Base-by-base conservation (phyloP, 2,113 vertebrate genomes). In the Chlorodrepanis virens region DNA sequence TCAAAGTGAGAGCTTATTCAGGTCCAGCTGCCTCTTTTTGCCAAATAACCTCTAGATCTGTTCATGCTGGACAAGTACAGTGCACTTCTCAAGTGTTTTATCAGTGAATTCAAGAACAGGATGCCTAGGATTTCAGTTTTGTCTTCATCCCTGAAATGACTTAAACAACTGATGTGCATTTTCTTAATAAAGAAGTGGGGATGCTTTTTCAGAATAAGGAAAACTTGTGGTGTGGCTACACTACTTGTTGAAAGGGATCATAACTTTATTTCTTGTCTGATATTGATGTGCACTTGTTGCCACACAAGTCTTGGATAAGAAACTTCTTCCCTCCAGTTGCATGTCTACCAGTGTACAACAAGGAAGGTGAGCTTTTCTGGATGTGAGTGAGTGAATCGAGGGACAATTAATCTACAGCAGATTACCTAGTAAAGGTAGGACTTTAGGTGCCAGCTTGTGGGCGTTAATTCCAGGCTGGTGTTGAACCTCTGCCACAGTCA, bases 221-320 rank as follows among this genome's bases (percentile, higher is more conserved):
- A 67, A 75, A 17, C 6, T 82, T 65, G 29, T 21, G 33, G 3
- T 5, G 8, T 33, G 61, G 17, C 17, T 83, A 6, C 9, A 3
- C 63, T 71, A 57, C 25, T 74, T 0, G 0, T 39, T 63, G 28
- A 59, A 90, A 88, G 20, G 28, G 3, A 16, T 82, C 8, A 24
- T 23, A 54, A 20, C 14, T 78, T 69, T 42, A 39, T 31, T 70
- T 74, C 21, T 61, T 7, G 4, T 63, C 7, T 50, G 40, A 19
- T 5, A 39, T 13, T 16, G 14, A 39, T 1, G 3, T 24, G 8
- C 0, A 0, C 10, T 69, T 52, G 4, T 37, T 78, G 45, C 31
- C 5, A 4, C 42, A 16, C 12, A 33, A 44, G 14, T 23, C 19
- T 75, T 37, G 14, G 45, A 11, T 53, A 77, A 69, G 37, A 23